These are phyloP conservation scores for Fregetta grallaria DNA, from an alignment of 2,113 vertebrate genomes.

Conservation along the genomic window DNA sequence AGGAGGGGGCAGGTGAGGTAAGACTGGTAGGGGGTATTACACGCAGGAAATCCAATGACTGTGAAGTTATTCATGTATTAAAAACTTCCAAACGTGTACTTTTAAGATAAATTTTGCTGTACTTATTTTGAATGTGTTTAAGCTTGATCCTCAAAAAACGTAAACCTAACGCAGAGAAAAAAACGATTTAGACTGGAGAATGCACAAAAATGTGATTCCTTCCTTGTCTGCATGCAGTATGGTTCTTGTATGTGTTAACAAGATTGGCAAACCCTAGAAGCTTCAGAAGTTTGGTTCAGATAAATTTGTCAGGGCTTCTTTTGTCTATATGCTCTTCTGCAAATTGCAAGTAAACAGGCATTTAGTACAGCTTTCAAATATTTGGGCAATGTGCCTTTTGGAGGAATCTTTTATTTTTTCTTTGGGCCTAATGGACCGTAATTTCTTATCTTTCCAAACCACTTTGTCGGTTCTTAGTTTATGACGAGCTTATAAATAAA, in stretches of 20 bases:
- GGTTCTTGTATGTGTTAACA: background rate
- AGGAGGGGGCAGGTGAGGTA: background rate
- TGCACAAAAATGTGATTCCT: constrained; percentile 21
- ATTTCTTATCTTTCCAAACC: background rate
- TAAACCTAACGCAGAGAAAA: background rate
- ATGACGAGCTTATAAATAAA: background rate
- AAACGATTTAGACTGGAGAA: background rate
- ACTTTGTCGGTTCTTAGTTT: background rate
- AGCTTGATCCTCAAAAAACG: constrained; percentile 9
- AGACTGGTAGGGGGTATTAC: background rate
- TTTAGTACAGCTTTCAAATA: background rate
- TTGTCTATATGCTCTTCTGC: background rate
- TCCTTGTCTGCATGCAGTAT: background rate
- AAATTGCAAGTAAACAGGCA: background rate
- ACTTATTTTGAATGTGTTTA: constrained; percentile 15
- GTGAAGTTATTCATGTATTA: constrained; percentile 25
- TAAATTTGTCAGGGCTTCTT: constrained; percentile 48
- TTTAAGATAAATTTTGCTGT: constrained; percentile 40
- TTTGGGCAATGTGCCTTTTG: background rate
- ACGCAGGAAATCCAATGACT: background rate
- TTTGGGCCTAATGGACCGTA: background rate
- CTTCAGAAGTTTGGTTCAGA: constrained; percentile 47
- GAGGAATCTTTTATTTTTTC: background rate
- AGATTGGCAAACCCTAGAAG: constrained; percentile 23
- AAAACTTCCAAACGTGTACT: constrained; percentile 7